Base-by-base conservation (phyloP, 1,140 invertebrate species). In the Tetragonula clypearis region DNA sequence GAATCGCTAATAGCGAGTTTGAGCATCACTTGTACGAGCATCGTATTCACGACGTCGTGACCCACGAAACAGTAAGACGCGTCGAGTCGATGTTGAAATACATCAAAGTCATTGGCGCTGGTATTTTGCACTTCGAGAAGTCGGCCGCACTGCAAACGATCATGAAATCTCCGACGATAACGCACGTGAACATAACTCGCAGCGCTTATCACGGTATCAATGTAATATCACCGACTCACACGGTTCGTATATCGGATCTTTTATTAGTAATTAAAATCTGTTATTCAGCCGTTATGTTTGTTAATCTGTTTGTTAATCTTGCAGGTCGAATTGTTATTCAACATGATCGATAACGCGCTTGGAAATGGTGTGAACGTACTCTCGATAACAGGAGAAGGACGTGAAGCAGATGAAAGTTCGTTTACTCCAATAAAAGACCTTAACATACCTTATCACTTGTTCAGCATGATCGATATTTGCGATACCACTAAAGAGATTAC, bases 381-480 rank as follows among this genome's bases (percentile, higher is more conserved):
- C 4, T 98, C 98, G 1, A 94, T 99, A 74, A 99, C 97, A 55
- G 98, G 99, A 12, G 99, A 99, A 95, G 98, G 98, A 1, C 96
- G 98, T 78, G 97, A 98, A 92, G 97, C 97, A 1, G 97, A 97
- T 26, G 97, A 97, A 92, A 98, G 98, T 58, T 98, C 98, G 84
- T 98, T 98, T 91, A 96, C 96, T 41, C 98, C 98, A 0, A 94
- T 99, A 23, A 97, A 97, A 90, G 96, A 97, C 77, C 95, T 99
- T 2, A 97, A 97, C 91, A 96, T 99, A 55, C 99, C 99, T 0
- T 99, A 99, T 92, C 96, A 98, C 91, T 94, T 99, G n/a, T 99
- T 99, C 94, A 99, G 99, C 56, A 93, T 99, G 88, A 96, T 99
- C 26, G 98, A 99, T 87, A 99, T 99, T 81, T 99, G 99, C 94